phyloP scores from a whole-genome alignment of 2,797 vertebrate species.

The Gymnocypris eckloni region DNA sequence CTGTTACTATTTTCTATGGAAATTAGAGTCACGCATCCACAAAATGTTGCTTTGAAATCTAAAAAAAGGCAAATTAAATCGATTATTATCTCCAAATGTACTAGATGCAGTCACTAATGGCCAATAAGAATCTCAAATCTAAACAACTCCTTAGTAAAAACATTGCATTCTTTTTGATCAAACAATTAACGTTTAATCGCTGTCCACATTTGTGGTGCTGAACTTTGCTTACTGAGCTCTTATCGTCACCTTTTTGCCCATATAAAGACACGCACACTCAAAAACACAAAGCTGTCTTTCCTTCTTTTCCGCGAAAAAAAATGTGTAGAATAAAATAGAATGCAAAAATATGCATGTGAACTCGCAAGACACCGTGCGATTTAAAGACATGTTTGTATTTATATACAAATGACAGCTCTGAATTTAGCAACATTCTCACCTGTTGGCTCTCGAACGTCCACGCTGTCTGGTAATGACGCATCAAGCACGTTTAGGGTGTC shows the following conservation, averaged over 20 bases:
- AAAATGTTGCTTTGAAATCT: not conserved
- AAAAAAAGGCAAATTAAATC: not conserved
- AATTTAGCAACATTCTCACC: constrained; percentile 42
- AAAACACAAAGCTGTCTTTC: not conserved
- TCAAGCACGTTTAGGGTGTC: no score
- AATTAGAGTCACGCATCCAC: not conserved
- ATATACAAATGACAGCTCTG: not conserved
- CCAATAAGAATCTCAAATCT: not conserved
- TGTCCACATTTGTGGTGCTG: constrained; percentile 12
- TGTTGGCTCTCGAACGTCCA: constrained; percentile 58
- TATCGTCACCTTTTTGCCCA: not conserved
- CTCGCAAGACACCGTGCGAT: not conserved
- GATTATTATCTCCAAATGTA: not conserved
- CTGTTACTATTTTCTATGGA: not conserved
- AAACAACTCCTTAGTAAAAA: not conserved
- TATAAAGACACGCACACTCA: not conserved
- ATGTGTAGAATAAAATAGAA: not conserved
- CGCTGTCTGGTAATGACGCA: no score
- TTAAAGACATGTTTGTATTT: not conserved
- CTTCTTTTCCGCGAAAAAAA: not conserved
- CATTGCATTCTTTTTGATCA: not conserved
- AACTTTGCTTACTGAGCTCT: not conserved
- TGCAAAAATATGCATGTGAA: no score
- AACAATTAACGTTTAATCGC: not conserved
- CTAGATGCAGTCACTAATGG: not conserved